Percentiles rank a stretch among this genome's conserved stretches.
phyloP scores from a whole-genome alignment of 2,888 invertebrate species.

The Timema cristinae region DNA sequence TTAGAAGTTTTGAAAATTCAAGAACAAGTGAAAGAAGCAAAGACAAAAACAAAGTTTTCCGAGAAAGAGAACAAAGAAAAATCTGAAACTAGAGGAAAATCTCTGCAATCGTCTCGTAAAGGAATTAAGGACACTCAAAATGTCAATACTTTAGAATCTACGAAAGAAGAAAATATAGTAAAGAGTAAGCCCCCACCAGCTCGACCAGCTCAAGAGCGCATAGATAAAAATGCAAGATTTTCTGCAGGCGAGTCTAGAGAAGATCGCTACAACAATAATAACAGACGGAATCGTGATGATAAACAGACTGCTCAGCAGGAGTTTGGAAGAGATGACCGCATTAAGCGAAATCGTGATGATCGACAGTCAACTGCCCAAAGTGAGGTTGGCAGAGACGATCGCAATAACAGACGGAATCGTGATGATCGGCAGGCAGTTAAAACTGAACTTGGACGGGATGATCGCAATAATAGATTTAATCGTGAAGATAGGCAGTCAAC shows the following conservation, averaged over 20 bases:
- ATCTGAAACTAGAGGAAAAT: slow-evolving; percentile 54
- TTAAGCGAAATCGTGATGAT: too few species aligned
- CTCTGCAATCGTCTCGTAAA: slow-evolving; percentile 50
- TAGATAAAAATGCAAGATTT: slow-evolving; percentile 36
- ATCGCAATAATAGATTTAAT: too few species aligned
- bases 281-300: slow-evolving; percentile 18
- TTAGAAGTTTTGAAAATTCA: slow-evolving; percentile 75
- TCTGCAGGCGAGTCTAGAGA: slow-evolving; percentile 60
- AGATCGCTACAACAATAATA: slow-evolving; percentile 59
- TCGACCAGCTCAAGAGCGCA: too few species aligned
- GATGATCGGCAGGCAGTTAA: too few species aligned
- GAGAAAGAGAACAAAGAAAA: slow-evolving; percentile 74
- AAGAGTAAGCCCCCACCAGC: too few species aligned
- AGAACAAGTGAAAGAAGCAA: slow-evolving; percentile 75
- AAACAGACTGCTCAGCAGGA: too few species aligned
- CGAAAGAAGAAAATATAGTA: slow-evolving; percentile 33
- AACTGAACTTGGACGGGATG: too few species aligned
- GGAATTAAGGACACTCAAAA: slow-evolving; percentile 61
- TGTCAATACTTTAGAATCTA: slow-evolving; percentile 56
- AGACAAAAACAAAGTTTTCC: slow-evolving; percentile 76
- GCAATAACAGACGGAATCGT: slow-evolving; percentile 13
- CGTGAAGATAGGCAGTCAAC: too few species aligned
- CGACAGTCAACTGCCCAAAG: background rate
- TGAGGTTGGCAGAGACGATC: background rate
- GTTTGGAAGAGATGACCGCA: too few species aligned